Percentiles rank a stretch among this genome's conserved stretches.
Conservation (phyloP, 2,888 invertebrate genomes). For the Macrostomum cliftonense region DNA sequence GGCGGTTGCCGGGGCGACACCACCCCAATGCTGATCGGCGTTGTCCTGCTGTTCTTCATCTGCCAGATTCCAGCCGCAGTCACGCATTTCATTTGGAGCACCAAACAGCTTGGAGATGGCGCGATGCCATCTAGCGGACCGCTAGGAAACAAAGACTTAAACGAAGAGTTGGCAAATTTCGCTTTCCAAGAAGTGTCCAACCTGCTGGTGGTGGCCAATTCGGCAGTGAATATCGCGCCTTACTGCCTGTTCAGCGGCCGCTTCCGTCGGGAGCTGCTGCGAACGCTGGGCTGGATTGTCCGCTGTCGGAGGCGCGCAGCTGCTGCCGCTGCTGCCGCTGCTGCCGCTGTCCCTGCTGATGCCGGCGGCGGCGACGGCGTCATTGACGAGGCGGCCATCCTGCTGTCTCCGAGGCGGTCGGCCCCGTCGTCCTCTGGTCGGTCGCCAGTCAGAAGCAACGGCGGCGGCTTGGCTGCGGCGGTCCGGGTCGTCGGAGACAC, state of each 20-base stretch:
- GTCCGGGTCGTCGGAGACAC: no score
- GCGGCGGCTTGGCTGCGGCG: no score
- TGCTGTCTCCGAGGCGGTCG: no score
- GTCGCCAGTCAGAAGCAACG: no score
- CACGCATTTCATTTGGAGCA: constrained; percentile 30
- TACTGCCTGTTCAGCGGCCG: constrained; percentile 35
- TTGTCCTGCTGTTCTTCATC: constrained; percentile 33
- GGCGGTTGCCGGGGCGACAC: constrained; percentile 34
- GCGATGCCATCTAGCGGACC: no score
- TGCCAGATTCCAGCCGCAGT: constrained; percentile 35
- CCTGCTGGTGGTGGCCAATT: constrained; percentile 33
- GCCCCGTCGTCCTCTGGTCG: no score
- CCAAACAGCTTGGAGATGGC: neutral
- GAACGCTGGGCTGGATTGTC: no score
- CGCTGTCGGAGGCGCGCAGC: no score
- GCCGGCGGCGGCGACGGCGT: no score
- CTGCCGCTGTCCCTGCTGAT: no score
- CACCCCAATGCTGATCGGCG: constrained; percentile 35
- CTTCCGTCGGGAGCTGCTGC: constrained; percentile 18
- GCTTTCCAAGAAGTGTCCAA: constrained; percentile 31
- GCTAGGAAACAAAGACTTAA: neutral
- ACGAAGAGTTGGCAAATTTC: constrained; percentile 15
- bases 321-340: no score
- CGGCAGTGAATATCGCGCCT: constrained; percentile 35
- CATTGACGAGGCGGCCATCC: no score